Evolutionary conservation across 2,888 invertebrate species (phyloP).

Genomic region (Troides helena): DNA sequence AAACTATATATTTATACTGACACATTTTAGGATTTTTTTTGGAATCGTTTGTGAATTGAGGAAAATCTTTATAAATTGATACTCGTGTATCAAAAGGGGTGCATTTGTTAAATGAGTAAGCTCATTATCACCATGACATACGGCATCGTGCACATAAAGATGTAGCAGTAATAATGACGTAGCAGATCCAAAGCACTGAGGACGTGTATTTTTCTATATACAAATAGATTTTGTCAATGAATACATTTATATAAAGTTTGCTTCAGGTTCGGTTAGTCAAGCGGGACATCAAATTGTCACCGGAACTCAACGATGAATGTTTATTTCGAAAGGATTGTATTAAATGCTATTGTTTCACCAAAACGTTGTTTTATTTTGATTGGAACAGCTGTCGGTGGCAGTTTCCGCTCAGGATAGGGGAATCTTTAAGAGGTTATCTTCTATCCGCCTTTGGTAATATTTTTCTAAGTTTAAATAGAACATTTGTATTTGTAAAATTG

Average conservation of each 20-base stretch:
- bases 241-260: conserved; percentile 48
- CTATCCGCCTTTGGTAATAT: too few relatives aligned
- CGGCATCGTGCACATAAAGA: conserved; percentile 20
- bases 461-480: too few relatives aligned
- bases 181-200: conserved; percentile 69
- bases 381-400: neutral
- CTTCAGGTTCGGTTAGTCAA: conserved; percentile 57
- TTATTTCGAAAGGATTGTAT: conserved; percentile 34
- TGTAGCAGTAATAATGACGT: conserved; percentile 45
- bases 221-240: conserved; percentile 58
- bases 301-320: conserved; percentile 34
- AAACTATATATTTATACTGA: conserved; percentile 58
- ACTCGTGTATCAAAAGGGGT: conserved; percentile 42
- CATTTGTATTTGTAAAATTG: too few relatives aligned
- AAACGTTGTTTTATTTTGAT: conserved; percentile 38
- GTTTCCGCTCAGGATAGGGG: too few relatives aligned
- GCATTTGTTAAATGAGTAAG: conserved; percentile 56
- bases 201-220: conserved; percentile 79
- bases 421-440: too few relatives aligned
- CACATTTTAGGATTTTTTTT: conserved; percentile 42
- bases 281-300: conserved; percentile 38
- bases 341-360: conserved; percentile 61
- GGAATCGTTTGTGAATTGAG: conserved; percentile 40
- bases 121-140: conserved; percentile 45
- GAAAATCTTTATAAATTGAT: conserved; percentile 43